phyloP scores from a whole-genome alignment of 2,888 invertebrate genomes.

The Timema cristinae region DNA sequence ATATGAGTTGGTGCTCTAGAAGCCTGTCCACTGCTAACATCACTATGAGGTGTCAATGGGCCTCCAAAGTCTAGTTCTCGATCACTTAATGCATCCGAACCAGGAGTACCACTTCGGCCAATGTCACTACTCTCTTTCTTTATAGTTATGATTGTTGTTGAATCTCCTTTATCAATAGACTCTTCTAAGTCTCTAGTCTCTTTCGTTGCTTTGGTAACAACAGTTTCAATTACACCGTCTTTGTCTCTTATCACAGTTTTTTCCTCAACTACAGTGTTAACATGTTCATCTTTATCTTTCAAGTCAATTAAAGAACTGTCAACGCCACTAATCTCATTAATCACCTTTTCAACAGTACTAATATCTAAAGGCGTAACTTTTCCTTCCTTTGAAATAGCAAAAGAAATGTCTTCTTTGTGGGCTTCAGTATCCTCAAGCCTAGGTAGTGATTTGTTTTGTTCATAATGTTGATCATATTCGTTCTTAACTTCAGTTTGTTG shows the following conservation, averaged over 20 bases:
- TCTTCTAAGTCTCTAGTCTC: constrained; percentile 3
- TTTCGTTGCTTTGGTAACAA: constrained; percentile 3
- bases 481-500: too few species aligned
- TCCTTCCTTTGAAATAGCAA: too few species aligned
- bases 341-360: too few species aligned
- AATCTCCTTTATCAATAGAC: not conserved
- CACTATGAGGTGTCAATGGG: constrained; percentile 57
- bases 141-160: not conserved
- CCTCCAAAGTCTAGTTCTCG: constrained; percentile 54
- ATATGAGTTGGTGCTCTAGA: constrained; percentile 54
- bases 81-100: constrained; percentile 48
- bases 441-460: too few species aligned
- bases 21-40: constrained; percentile 57
- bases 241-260: constrained; percentile 1
- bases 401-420: too few species aligned
- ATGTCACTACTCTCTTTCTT: constrained; percentile 13
- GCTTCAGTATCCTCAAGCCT: too few species aligned
- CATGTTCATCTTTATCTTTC: too few species aligned
- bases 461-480: too few species aligned
- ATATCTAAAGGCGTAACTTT: too few species aligned
- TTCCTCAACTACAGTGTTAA: too few species aligned
- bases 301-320: too few species aligned
- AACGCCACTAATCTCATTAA: too few species aligned
- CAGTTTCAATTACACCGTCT: constrained; percentile 4
- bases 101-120: constrained; percentile 49